Evolutionary conservation across 2,888 invertebrate genomes (phyloP), one percentile per base, ranked within the genome.

Genomic region (Sarcophaga rosellei): DNA sequence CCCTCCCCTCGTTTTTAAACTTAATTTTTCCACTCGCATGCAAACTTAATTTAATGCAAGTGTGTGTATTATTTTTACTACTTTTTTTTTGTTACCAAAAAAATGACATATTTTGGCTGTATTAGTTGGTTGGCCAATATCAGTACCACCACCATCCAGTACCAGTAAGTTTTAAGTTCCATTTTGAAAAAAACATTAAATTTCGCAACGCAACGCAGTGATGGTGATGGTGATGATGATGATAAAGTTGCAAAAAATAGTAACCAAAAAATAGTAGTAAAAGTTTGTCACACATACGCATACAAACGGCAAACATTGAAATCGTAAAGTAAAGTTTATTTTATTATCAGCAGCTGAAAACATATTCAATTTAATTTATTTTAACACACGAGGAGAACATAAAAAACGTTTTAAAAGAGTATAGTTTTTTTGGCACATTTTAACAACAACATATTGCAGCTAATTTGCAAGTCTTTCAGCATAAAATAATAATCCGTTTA

Each of bases 11-110:
- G 1, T 35, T 35, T 35, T 35, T 8, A 80, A 84, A 79, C 65
- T 66, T 84, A 66, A 76, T 72, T 84, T 35, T 80, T 84, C 75
- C 75, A 80, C 72, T 84, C 70, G 75, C 53, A 75, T 70, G 75
- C 66, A 80, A 80, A 84, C 75, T 80, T 79, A 75, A 84, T 84
- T 84, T 84, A 79, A 75, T 84, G 79, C 47, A 70, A 79, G 79
- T 84, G 75, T 79, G 35, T 35, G 35, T 10, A 35, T 35, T 35
- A 35, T 35, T 35, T 35, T 35, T 35, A 6, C 35, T 1, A 35
- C 3, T 23, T 23, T 23, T 23, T 23, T 23, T 23, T 23, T 23
- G 1, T 23, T 25, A 25, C 25, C 25, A 35, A 35, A 35, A 35
- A 35, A 35, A 35, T 35, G 35, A 35, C 35, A 35, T 0, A 0